Evolutionary conservation across 2,113 vertebrate genomes (phyloP), one percentile per base, ranked within the genome.

Genomic region (Notechis scutatus): DNA sequence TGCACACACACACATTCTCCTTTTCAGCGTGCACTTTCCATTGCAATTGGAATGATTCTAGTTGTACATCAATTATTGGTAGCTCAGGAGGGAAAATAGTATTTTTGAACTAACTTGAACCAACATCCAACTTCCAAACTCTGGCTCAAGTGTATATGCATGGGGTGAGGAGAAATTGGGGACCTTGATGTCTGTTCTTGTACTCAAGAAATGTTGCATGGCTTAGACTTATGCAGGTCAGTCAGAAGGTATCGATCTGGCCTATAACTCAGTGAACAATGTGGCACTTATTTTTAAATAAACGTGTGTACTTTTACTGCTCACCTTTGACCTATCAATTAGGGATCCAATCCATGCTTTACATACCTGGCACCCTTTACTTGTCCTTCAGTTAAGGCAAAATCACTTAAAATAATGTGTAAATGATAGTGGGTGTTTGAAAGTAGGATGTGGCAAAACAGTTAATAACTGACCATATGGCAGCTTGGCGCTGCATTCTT

Each of bases 381-480:
- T 50, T 93, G 55, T 56, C 90, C 47, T 90, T 93, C 56, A 64
- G 85, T 87, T 69, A 52, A 50, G 50, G 69, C 21, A 42, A 89
- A 89, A 64, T 47, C 45, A 39, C 21, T 81, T 23, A 85, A 29
- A 89, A 52, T 69, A 91, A 91, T 47, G 61, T 52, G 90, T 24
- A 57, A 93, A 81, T 52, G 52, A 42, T 81, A 24, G 42, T 85
- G 87, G 45, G 29, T 42, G 26, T 88, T 52, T 52, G 18, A 88
- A 91, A 91, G 54, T 42, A 85, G 42, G 18, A 61, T 81, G 90
- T 89, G 45, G 61, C 42, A 88, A 93, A 91, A 89, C 10, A 93
- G 59, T 89, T 50, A 88, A 34, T 64, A 88, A 81, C 12, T 55
- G 50, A 87, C 23, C 20, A 42, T 89, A 85, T 88, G 93, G 45